Percentiles rank a stretch among this genome's conserved stretches.
phyloP scores from a whole-genome alignment of 2,888 invertebrate genomes.

The Acanthosepion esculentum region DNA sequence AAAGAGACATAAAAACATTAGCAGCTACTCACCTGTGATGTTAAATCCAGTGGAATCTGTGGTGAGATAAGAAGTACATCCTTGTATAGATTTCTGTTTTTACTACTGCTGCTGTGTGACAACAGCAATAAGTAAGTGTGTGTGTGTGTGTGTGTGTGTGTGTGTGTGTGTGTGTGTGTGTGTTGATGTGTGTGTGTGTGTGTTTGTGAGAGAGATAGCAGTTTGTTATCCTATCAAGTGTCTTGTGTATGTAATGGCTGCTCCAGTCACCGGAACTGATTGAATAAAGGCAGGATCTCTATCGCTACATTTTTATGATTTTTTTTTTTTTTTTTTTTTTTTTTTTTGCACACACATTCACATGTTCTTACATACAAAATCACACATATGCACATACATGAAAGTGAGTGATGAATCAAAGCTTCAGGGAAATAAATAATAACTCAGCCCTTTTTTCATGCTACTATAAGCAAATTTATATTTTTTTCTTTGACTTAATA shows the following conservation, averaged over 20 bases:
- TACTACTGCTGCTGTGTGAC: conserved; percentile 22
- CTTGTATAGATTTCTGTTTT: conserved; percentile 33
- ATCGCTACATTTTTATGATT: not conserved
- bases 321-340: not conserved
- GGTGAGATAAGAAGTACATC: conserved; percentile 33
- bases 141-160: not conserved
- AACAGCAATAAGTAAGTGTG: conserved; percentile 33
- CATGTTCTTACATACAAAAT: not conserved
- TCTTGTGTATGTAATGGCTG: conserved; percentile 33
- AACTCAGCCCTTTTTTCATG: conserved; percentile 33
- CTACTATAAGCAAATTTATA: not conserved
- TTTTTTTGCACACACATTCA: not conserved
- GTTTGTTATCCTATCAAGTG: conserved; percentile 33
- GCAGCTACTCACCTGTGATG: conserved; percentile 1
- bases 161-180: not conserved
- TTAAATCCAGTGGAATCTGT: conserved; percentile 33
- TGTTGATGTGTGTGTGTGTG: not conserved
- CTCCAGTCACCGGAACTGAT: conserved; percentile 23
- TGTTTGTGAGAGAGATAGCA: conserved; percentile 33
- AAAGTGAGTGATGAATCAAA: not conserved
- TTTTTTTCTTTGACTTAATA: not conserved
- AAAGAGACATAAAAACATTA: conserved; percentile 10
- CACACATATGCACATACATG: not conserved
- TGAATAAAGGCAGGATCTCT: conserved; percentile 23
- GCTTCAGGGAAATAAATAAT: not conserved